A percentile compares a stretch with the other conserved stretches of the same genome.
Evolutionary conservation across 2,113 vertebrate genomes (phyloP).

Genomic region (Lontra canadensis): DNA sequence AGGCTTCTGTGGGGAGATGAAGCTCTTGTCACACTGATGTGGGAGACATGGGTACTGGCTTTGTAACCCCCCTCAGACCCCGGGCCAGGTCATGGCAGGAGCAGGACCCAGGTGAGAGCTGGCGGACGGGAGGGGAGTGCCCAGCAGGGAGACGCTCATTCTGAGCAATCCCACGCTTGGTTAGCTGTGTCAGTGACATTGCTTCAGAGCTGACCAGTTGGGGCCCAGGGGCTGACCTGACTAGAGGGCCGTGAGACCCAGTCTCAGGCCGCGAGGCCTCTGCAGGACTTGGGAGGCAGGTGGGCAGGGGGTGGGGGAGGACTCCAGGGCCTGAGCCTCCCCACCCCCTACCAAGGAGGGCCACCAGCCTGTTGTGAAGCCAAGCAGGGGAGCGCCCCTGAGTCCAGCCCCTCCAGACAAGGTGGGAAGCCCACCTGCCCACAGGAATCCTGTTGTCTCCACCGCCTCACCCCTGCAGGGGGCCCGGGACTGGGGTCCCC

Average conservation of each 20-base stretch:
- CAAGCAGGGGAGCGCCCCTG: neutral
- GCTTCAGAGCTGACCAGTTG: neutral
- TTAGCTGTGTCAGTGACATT: neutral
- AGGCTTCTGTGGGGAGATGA: neutral
- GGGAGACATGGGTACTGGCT: neutral
- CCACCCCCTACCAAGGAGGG: fast-evolving
- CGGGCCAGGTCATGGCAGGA: no score
- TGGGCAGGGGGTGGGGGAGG: fast-evolving
- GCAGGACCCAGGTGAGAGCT: neutral
- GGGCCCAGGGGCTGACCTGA: neutral
- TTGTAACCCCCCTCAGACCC: neutral
- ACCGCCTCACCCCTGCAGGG: no score
- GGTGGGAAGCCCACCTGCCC: neutral
- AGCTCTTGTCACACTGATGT: neutral
- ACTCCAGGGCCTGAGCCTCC: neutral
- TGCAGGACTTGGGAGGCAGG: neutral
- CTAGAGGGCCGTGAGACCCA: neutral
- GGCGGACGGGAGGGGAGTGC: fast-evolving
- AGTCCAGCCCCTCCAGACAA: neutral
- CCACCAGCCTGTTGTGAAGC: neutral
- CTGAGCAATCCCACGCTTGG: neutral
- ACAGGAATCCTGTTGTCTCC: neutral
- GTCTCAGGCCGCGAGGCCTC: neutral
- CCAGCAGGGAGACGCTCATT: fast-evolving
- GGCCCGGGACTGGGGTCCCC: neutral